phyloP scores from a whole-genome alignment of 2,888 invertebrate species.

The Yponomeuta cagnagella region DNA sequence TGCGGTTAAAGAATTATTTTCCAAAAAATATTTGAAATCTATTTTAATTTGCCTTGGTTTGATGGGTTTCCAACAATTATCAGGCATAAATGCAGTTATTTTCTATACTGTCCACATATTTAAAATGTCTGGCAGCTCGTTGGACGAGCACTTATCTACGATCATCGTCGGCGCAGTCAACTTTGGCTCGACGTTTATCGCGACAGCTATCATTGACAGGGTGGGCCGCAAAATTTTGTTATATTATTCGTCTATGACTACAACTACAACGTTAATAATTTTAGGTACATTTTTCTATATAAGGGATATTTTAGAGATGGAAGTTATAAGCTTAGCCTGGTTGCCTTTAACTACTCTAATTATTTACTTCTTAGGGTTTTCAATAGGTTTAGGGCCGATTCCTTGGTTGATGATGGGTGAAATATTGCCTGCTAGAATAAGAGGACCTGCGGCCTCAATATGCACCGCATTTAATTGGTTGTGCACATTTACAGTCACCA shows the following conservation, averaged over 20 bases:
- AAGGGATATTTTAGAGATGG: conserved; percentile 50
- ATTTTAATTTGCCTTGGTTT: conserved; percentile 88
- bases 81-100: conserved; percentile 96
- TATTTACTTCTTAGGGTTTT: conserved; percentile 90
- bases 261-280: conserved; percentile 83
- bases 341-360: conserved; percentile 87
- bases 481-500: conserved; percentile 93
- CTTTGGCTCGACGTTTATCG: conserved; percentile 91
- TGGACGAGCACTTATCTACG: conserved; percentile 86
- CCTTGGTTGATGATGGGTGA: conserved; percentile 96
- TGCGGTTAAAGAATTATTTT: conserved; percentile 79
- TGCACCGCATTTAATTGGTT: conserved; percentile 94
- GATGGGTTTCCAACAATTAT: conserved; percentile 97
- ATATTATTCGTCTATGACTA: conserved; percentile 86
- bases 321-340: conserved; percentile 81
- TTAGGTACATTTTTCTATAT: conserved; percentile 89
- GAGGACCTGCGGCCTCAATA: conserved; percentile 92
- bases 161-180: conserved; percentile 94
- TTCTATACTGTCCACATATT: conserved; percentile 95
- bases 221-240: conserved; percentile 92
- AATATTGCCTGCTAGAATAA: conserved; percentile 90
- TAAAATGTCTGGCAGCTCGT: conserved; percentile 86
- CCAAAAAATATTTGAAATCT: conserved; percentile 83
- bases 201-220: conserved; percentile 90
- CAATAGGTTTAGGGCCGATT: conserved; percentile 88